Conservation (phyloP, 2,797 vertebrate species). For the Buceros bicornis region DNA sequence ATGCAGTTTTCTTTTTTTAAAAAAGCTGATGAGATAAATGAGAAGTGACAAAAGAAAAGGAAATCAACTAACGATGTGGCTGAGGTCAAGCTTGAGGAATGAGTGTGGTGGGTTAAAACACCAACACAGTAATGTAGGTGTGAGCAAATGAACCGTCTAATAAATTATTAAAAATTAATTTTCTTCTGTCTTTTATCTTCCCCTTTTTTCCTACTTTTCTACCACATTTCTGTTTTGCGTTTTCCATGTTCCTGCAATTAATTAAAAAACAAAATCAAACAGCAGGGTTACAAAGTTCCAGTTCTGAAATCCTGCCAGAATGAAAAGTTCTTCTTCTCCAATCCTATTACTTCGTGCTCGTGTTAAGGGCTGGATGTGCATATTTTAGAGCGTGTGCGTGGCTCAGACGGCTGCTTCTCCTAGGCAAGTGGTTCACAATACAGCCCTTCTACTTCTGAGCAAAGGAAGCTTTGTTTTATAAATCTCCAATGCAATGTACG, state of each 20-base stretch:
- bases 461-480: slow-evolving; percentile 72
- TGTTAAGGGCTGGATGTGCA: slow-evolving; percentile 62
- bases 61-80: slow-evolving; percentile 5
- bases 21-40: slow-evolving; percentile 65
- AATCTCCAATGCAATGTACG: slow-evolving; percentile 76
- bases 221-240: slow-evolving; percentile 64
- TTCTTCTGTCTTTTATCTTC: slow-evolving; percentile 74
- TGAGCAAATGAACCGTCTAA: slow-evolving; percentile 76
- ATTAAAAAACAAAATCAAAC: slow-evolving; percentile 79
- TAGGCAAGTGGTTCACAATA: not conserved
- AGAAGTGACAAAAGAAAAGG: slow-evolving; percentile 62
- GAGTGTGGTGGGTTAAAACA: slow-evolving; percentile 70
- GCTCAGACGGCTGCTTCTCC: slow-evolving; percentile 11
- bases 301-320: slow-evolving; percentile 56
- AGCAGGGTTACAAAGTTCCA: slow-evolving; percentile 54
- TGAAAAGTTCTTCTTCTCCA: slow-evolving; percentile 56
- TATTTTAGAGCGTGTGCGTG: slow-evolving; percentile 37
- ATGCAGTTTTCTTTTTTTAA: not conserved
- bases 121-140: slow-evolving; percentile 66
- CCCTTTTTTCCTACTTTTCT: slow-evolving; percentile 35
- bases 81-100: slow-evolving; percentile 58
- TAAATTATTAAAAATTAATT: slow-evolving; percentile 81
- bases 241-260: slow-evolving; percentile 68
- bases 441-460: slow-evolving; percentile 55
- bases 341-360: not conserved